Base-by-base conservation (phyloP, 1,140 invertebrate genomes). In the Protaetia brevitarsis region DNA sequence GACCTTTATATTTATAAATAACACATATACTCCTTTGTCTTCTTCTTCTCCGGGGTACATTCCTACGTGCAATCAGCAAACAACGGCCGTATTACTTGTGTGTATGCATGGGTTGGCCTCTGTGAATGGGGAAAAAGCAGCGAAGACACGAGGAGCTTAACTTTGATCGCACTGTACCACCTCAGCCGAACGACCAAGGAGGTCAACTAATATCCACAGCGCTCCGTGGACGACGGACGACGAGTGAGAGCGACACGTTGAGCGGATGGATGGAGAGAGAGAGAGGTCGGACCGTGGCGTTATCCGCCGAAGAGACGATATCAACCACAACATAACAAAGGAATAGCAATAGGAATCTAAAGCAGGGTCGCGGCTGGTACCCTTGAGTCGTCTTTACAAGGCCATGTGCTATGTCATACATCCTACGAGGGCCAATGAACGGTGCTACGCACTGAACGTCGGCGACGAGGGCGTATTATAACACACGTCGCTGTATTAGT, bases 281-380 rank as follows among this genome's bases (percentile, higher is more conserved):
- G 26, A 23, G 19, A 51, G 41, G 26, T 19, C 19, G 41, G 21
- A 23, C 41, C n/a, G n/a, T n/a, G 41, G 41, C 41, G 41, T 51
- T 51, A 51, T 51, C 41, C 41, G 41, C 41, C 41, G 41, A 51
- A 19, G 41, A 51, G 13, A 51, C 19, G 41, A 51, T 51, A 51
- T 51, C 41, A 51, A 23, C 41, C 41, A 51, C 16, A 51, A 51
- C 26, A 51, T 51, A 51, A 51, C 41, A 51, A 51, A 51, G 41
- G 41, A 51, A 51, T 51, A 51, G 41, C 41, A 51, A 51, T 51
- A 51, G 41, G 41, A 51, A 51, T 51, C 41, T 51, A 51, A 51
- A 51, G 41, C 41, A 51, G 41, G 41, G 41, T 51, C 41, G 41
- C 41, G 41, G 41, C 41, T 51, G 41, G 41, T 51, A 51, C 41